Conservation (phyloP, 2,797 vertebrate species). For the Anabas testudineus region DNA sequence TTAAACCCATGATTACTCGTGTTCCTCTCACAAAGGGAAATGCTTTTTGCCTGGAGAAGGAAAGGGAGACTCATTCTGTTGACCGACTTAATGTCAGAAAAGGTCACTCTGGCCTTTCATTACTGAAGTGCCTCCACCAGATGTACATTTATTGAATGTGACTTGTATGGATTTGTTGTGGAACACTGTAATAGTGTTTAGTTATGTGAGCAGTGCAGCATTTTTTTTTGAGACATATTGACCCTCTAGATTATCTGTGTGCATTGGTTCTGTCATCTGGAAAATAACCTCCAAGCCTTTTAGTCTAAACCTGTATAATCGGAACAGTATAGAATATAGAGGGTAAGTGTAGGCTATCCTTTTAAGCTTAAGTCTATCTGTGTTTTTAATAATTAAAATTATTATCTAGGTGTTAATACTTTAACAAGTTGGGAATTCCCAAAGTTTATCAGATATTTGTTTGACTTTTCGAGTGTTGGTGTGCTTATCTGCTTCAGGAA, state of each 20-base stretch:
- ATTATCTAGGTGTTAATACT: no score
- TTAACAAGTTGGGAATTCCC: no score
- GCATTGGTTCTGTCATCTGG: conserved; percentile 7
- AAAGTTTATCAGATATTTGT: no score
- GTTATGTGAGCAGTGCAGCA: conserved; percentile 13
- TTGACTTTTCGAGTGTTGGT: no score
- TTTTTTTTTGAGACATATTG: conserved; percentile 2
- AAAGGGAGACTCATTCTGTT: conserved; percentile 38
- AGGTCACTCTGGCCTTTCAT: conserved; percentile 52
- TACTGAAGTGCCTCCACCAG: conserved; percentile 23
- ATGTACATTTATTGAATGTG: conserved; percentile 37
- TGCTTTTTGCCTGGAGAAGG: conserved; percentile 41
- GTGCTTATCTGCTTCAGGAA: no score
- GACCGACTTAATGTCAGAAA: conserved; percentile 51
- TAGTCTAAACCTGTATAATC: no score
- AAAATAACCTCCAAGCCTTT: neutral
- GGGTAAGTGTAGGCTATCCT: no score
- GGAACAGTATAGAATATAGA: no score
- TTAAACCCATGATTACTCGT: conserved; percentile 47
- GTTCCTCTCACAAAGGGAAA: conserved; percentile 29
- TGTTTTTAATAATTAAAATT: no score
- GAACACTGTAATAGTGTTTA: conserved; percentile 7
- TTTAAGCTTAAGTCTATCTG: no score
- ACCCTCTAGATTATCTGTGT: conserved; percentile 9
- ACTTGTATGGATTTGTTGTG: conserved; percentile 16